Evolutionary conservation across 2,888 invertebrate genomes (phyloP).

Genomic region (Lordiphosa fenestrarum): DNA sequence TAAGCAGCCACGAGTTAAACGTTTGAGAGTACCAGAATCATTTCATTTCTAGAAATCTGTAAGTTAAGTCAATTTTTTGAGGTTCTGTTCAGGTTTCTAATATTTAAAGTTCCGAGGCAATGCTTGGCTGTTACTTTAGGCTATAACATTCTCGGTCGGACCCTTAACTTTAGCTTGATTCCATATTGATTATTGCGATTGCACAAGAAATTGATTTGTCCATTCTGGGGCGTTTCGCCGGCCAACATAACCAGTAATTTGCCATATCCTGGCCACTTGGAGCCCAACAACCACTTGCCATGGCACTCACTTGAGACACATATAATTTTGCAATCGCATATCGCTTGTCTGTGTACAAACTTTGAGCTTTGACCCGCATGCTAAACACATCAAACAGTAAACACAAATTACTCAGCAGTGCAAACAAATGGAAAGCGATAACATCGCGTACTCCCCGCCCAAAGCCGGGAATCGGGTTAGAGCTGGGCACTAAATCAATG

Average conservation of each 20-base stretch:
- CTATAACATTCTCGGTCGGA: no score
- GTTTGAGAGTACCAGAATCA: no score
- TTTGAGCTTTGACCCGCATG: conserved; percentile 27
- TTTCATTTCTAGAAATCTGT: no score
- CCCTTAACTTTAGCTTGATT: conserved; percentile 1
- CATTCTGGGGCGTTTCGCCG: conserved; percentile 3
- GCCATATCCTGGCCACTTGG: conserved; percentile 63
- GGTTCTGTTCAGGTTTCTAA: no score
- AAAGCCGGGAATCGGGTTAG: conserved; percentile 5
- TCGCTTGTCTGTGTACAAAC: conserved; percentile 12
- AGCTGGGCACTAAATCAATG: conserved; percentile 52
- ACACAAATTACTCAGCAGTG: conserved; percentile 71
- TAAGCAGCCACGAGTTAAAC: no score
- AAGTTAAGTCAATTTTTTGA: no score
- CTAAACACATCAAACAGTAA: conserved; percentile 55
- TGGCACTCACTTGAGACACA: conserved; percentile 27
- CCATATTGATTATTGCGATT: conserved; percentile 59
- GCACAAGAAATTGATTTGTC: conserved; percentile 22
- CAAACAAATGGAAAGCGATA: conserved; percentile 69
- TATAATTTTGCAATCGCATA: conserved; percentile 53
- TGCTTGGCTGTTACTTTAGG: no score
- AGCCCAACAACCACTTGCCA: conserved; percentile 4
- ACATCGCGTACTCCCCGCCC: conserved; percentile 42
- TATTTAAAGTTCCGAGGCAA: no score
- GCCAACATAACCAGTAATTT: conserved; percentile 53